Evolutionary conservation across 2,113 vertebrate genomes (phyloP).

Genomic region (Hippolais icterina): DNA sequence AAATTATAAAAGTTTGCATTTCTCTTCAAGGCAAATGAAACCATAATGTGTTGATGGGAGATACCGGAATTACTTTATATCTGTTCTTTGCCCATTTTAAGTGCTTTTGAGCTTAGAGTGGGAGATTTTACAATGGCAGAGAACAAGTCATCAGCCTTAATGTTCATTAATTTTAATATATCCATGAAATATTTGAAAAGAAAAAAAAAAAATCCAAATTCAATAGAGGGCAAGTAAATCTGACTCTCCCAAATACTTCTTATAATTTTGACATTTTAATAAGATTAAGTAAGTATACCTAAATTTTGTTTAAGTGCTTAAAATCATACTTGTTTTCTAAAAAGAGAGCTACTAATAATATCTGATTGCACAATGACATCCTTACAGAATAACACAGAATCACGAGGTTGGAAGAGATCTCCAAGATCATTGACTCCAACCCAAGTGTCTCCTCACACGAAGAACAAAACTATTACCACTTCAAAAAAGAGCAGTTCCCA

Average conservation of each 20-base stretch:
- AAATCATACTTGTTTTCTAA: background rate
- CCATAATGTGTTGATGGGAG: background rate
- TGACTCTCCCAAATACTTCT: background rate
- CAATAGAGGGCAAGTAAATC: background rate
- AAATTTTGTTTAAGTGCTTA: background rate
- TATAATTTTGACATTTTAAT: background rate
- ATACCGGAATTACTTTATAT: conserved; percentile 50
- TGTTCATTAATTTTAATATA: conserved; percentile 9
- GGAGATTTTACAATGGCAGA: conserved; percentile 22
- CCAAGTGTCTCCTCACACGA: background rate
- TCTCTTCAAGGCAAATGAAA: conserved; percentile 35
- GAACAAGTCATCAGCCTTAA: background rate
- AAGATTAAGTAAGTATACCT: background rate
- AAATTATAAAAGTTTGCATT: background rate
- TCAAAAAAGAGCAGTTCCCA: background rate
- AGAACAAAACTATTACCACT: background rate
- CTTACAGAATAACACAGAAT: background rate
- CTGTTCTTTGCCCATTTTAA: conserved; percentile 53
- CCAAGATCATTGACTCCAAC: background rate
- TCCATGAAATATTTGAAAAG: conserved; percentile 1
- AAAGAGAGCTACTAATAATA: background rate
- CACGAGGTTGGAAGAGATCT: background rate
- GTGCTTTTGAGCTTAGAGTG: conserved; percentile 34
- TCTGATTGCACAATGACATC: background rate
- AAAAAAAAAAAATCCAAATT: background rate